Evolutionary conservation across 53 echinoderm and acorn worm species (phyloP).

Genomic region (Echinometra lucunter): DNA sequence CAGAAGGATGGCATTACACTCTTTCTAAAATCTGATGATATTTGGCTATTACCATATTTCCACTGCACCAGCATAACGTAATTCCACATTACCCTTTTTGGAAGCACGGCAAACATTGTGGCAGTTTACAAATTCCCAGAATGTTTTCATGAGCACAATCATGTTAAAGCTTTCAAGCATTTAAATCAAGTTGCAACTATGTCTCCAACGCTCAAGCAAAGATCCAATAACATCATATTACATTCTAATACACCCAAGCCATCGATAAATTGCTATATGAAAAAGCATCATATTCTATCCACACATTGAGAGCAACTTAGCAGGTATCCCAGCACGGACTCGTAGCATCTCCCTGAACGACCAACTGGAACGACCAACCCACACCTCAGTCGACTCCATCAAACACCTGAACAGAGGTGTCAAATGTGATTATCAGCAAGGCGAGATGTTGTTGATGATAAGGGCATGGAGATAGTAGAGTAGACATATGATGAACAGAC

Average conservation of each 20-base stretch:
- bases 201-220: background rate
- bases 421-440: conserved; percentile 48
- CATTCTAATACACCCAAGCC: background rate
- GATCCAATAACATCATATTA: conserved; percentile 13
- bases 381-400: background rate
- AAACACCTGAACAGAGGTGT: conserved; percentile 51
- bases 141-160: conserved; percentile 26
- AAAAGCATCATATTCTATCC: background rate
- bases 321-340: background rate
- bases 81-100: background rate
- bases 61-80: background rate
- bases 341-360: background rate
- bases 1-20: too few relatives aligned
- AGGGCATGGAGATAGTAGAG: background rate
- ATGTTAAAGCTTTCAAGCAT: background rate
- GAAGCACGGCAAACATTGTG: background rate
- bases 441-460: conserved; percentile 47
- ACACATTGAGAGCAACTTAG: conserved; percentile 3
- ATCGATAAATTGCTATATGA: conserved; percentile 17
- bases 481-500: conserved; percentile 48
- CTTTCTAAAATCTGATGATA: too few relatives aligned
- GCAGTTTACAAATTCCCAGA: conserved; percentile 6
- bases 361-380: background rate
- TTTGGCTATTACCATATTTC: too few relatives aligned
- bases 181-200: background rate